Percentiles rank a stretch among this genome's conserved stretches.
phyloP scores from a whole-genome alignment of 2,888 invertebrate genomes.

The Acholoe squamosa region DNA sequence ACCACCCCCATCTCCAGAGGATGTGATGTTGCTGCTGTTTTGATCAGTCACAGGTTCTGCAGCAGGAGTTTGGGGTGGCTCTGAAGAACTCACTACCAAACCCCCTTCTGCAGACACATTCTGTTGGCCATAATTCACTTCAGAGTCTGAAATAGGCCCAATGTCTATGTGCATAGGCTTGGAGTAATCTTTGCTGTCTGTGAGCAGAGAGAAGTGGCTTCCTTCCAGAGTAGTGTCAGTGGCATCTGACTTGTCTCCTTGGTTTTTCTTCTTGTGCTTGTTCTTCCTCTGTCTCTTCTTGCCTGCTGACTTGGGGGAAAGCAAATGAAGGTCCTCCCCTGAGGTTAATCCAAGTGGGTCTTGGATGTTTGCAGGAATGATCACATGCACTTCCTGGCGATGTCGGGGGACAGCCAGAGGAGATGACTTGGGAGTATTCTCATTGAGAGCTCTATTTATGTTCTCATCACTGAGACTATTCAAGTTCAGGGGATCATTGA shows the following conservation, averaged over 20 bases:
- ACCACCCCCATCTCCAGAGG: not conserved
- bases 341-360: slow-evolving; percentile 92
- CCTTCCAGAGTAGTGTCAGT: not conserved
- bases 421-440: slow-evolving; percentile 95
- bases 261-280: slow-evolving; percentile 74
- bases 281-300: slow-evolving; percentile 74
- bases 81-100: not conserved
- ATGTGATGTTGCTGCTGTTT: not conserved
- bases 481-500: slow-evolving; percentile 96
- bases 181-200: slow-evolving; percentile 32
- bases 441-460: slow-evolving; percentile 85
- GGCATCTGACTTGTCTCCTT: slow-evolving; percentile 53
- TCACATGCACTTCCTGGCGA: slow-evolving; percentile 94
- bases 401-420: slow-evolving; percentile 87
- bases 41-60: not conserved
- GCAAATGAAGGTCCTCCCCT: slow-evolving; percentile 75
- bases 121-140: not conserved
- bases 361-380: slow-evolving; percentile 95
- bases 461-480: slow-evolving; percentile 89
- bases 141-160: slow-evolving; percentile 2
- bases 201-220: not conserved
- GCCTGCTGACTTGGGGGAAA: slow-evolving; percentile 61
- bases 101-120: not conserved
- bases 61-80: not conserved
- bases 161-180: slow-evolving; percentile 58